These are phyloP conservation scores for Microchrysa polita DNA, from an alignment of 2,888 invertebrate species.

Conservation along the genomic window DNA sequence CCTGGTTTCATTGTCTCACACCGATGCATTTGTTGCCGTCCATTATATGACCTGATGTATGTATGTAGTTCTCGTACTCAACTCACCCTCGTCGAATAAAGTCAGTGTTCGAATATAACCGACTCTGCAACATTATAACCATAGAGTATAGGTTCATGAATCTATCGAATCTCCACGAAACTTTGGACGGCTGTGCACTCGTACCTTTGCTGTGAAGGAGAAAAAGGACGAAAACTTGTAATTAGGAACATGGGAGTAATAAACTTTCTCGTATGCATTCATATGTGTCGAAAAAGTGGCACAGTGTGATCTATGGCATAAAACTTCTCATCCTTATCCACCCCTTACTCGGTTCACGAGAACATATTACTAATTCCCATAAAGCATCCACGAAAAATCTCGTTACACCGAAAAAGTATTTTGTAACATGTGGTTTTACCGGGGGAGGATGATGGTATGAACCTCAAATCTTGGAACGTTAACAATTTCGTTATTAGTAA, in stretches of 20 bases:
- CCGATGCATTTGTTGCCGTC: conserved; percentile 28
- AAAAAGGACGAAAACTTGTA: conserved; percentile 45
- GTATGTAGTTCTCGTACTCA: no score
- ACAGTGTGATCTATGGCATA: conserved; percentile 41
- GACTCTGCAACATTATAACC: no score
- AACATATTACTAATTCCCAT: neutral
- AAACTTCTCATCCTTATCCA: conserved; percentile 25
- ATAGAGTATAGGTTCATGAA: conserved; percentile 33
- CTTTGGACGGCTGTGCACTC: conserved; percentile 27
- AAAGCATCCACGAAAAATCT: conserved; percentile 33
- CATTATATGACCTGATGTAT: conserved; percentile 15
- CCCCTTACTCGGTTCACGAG: neutral
- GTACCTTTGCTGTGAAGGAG: conserved; percentile 28
- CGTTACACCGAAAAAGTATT: conserved; percentile 16
- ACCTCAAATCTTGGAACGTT: conserved; percentile 27
- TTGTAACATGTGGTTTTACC: conserved; percentile 3
- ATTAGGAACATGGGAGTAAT: conserved; percentile 46
- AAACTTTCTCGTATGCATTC: conserved; percentile 44
- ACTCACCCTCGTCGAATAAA: conserved; percentile 18
- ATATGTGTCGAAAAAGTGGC: conserved; percentile 33
- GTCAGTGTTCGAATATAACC: no score
- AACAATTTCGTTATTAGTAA: conserved; percentile 12
- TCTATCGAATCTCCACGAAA: conserved; percentile 41
- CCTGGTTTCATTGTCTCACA: conserved; percentile 27
- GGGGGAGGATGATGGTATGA: neutral